Base-by-base conservation (phyloP, 2,888 invertebrate species). In the Calameuta idolon region DNA sequence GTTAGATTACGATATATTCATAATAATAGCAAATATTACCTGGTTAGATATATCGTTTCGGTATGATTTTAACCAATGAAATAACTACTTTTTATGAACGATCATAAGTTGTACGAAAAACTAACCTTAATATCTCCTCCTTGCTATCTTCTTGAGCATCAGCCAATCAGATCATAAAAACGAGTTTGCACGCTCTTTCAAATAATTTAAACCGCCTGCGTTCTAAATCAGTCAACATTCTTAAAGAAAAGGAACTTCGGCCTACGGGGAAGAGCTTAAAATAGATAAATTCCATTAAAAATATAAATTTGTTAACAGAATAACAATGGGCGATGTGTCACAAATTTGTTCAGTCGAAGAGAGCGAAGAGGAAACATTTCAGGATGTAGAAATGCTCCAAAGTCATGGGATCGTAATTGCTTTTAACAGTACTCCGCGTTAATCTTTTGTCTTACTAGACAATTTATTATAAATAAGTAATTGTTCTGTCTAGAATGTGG, bases 401-500 rank as follows among this genome's bases (percentile, higher is more conserved):
- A 34, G 31, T 71, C 30, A 71, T 31, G 71, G 71, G 11, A 71
- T 71, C 30, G 71, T 71, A 71, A 71, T 15, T 31, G 23, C 30
- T 71, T 55, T 55, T 9, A 40, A 55, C 23, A 23, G 2, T 23
- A 55, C 5, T 55, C 23, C 15, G 15, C 55, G 9, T 23, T 55
- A 55, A 55, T 55, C 23, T 55, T 55, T 55, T 23, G 23, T 55
- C 23, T 23, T 23, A 55, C 9, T 23, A 0, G 2, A 55, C 0
- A 55, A 55, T 71, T 11, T 11, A 23, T 30, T 71, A 31, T 30
- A 71, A 33, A 33, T 30, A 12, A 33, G 9, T 34, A 15, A 33
- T 71, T 71, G 23, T 15, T 23, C 71, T 12, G 31, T 71, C 30
- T 34, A 71, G 71, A 94, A 95, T 91, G 94, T 94, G 74, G 95